phyloP scores from a whole-genome alignment of 2,888 invertebrate species.

The Frankliniella intonsa region DNA sequence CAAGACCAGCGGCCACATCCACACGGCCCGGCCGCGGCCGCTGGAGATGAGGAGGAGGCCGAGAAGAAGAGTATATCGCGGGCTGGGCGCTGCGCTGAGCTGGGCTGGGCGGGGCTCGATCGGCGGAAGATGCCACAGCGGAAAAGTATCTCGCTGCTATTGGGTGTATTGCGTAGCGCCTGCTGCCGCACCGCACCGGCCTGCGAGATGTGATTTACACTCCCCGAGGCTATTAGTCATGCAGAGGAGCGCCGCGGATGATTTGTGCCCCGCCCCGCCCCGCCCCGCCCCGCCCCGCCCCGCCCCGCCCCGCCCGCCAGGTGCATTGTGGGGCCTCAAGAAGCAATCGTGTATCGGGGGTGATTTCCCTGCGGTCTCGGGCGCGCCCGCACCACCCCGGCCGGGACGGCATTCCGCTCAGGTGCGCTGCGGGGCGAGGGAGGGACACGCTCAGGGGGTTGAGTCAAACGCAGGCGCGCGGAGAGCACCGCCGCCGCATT shows the following conservation, averaged over 20 bases:
- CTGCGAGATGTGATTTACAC: background rate
- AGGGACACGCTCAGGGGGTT: background rate
- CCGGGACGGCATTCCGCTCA: background rate
- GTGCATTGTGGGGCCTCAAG: background rate
- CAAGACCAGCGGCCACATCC: too few species aligned
- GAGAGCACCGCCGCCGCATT: background rate
- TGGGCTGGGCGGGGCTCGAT: too few species aligned
- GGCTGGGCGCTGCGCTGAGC: too few species aligned
- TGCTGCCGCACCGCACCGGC: too few species aligned
- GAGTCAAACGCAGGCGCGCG: background rate
- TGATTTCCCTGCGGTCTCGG: constrained; percentile 9
- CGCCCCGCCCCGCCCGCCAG: too few species aligned
- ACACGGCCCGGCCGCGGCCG: too few species aligned
- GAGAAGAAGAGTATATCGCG: too few species aligned
- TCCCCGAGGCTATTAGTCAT: background rate
- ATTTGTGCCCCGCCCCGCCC: background rate
- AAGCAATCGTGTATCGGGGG: background rate
- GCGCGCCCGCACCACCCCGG: background rate
- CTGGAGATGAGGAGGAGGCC: too few species aligned
- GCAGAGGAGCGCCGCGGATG: background rate
- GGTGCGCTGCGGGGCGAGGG: background rate
- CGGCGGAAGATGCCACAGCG: too few species aligned
- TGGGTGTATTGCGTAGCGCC: too few species aligned
- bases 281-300: too few species aligned
- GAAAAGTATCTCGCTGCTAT: too few species aligned